Evolutionary conservation across 2,888 invertebrate species (phyloP).

Genomic region (Drosophila sordidula): DNA sequence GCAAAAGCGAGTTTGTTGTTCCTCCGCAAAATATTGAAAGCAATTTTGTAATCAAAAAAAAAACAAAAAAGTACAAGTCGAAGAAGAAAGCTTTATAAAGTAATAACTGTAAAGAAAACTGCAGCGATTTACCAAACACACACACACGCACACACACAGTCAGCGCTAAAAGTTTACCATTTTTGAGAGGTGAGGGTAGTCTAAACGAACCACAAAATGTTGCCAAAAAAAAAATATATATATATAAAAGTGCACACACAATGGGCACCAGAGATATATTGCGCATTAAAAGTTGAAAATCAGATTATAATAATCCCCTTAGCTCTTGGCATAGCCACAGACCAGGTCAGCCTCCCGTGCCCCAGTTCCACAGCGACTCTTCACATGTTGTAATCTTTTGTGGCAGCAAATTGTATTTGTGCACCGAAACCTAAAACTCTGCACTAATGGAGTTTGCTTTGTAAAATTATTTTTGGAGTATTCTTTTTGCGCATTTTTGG

Average conservation of each 20-base stretch:
- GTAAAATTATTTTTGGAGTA: constrained; percentile 11
- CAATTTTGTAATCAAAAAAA: constrained; percentile 75
- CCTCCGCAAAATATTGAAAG: constrained; percentile 70
- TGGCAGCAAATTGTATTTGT: constrained; percentile 60
- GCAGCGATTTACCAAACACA: constrained; percentile 60
- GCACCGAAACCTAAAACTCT: constrained; percentile 19
- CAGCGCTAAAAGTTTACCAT: constrained; percentile 23
- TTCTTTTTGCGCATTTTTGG: constrained; percentile 8
- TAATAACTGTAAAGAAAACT: constrained; percentile 79
- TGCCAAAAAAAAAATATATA: constrained; percentile 15
- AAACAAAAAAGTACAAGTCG: constrained; percentile 24
- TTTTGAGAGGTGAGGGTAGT: constrained; percentile 5
- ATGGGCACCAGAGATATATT: constrained; percentile 42
- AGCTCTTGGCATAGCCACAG: constrained; percentile 23
- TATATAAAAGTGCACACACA: constrained; percentile 37
- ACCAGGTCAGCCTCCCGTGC: background rate
- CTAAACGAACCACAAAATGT: constrained; percentile 46
- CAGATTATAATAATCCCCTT: constrained; percentile 76
- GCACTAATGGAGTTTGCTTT: constrained; percentile 20
- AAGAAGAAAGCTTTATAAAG: constrained; percentile 68
- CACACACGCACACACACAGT: constrained; percentile 20
- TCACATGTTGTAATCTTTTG: constrained; percentile 69
- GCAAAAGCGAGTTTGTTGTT: constrained; percentile 59
- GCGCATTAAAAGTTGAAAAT: constrained; percentile 72
- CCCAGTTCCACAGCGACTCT: constrained; percentile 5